phyloP scores from a whole-genome alignment of 2,888 invertebrate genomes.

The Hyppa rectilinea region DNA sequence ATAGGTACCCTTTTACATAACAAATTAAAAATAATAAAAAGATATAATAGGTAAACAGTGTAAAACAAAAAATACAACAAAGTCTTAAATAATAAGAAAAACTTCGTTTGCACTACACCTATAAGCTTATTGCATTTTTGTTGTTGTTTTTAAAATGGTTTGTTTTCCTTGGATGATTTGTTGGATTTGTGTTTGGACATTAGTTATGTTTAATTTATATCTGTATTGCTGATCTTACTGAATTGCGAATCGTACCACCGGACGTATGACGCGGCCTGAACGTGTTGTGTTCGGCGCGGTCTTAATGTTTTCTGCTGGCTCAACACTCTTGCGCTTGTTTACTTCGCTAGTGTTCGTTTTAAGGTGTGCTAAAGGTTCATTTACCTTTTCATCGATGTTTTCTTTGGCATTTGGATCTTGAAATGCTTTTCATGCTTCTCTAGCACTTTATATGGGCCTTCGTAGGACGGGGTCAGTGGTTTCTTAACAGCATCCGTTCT shows the following conservation, averaged over 20 bases:
- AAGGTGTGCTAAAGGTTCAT: constrained; percentile 5
- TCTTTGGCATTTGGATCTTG: neutral
- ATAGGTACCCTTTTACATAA: too few species aligned
- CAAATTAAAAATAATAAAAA: too few species aligned
- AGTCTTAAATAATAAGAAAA: too few species aligned
- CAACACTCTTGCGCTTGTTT: neutral
- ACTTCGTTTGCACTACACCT: too few species aligned
- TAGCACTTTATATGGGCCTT: neutral
- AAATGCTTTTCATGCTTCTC: neutral
- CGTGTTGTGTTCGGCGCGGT: constrained; percentile 12
- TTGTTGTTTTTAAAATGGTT: too few species aligned
- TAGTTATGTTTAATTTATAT: too few species aligned
- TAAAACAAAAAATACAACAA: too few species aligned
- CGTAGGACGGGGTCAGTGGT: neutral
- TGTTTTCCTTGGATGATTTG: too few species aligned
- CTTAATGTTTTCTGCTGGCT: constrained; percentile 4
- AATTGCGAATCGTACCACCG: constrained; percentile 10
- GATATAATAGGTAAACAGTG: too few species aligned
- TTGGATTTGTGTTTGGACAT: too few species aligned
- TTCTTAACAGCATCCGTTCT: constrained; percentile 14
- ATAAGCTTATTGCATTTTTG: too few species aligned
- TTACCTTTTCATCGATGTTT: constrained; percentile 11
- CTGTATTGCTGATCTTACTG: neutral
- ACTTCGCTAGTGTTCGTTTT: neutral
- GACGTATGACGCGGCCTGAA: constrained; percentile 15